A percentile compares a stretch with the other conserved stretches of the same genome.
Evolutionary conservation across 1,140 invertebrate species (phyloP).

Genomic region (Saxidomus purpurata): DNA sequence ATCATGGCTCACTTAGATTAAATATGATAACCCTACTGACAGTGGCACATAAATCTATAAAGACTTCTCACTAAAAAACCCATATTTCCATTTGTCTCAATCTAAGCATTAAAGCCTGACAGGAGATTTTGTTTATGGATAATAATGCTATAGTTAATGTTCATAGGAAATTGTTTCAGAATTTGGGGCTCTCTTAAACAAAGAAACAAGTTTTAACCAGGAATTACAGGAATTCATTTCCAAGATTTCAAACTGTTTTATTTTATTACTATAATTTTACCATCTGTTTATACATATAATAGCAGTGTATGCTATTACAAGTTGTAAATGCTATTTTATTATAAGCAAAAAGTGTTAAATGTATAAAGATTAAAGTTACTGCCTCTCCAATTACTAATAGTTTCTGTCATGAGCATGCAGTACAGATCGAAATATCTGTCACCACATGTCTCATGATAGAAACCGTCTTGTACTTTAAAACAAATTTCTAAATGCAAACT

Average conservation of each 20-base stretch:
- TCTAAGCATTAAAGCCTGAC: slow-evolving; percentile 42
- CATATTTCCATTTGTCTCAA: slow-evolving; percentile 50
- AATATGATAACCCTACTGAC: slow-evolving; percentile 32
- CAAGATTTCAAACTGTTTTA: not conserved
- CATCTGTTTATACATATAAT: too few relatives aligned
- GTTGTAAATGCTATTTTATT: too few relatives aligned
- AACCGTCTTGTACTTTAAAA: too few relatives aligned
- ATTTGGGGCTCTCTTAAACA: not conserved
- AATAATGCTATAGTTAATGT: not conserved
- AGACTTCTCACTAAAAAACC: slow-evolving; percentile 38
- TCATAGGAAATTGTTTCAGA: not conserved
- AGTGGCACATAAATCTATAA: slow-evolving; percentile 43
- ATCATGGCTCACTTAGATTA: slow-evolving; percentile 32
- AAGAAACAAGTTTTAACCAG: not conserved
- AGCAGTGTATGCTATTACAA: too few relatives aligned
- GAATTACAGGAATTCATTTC: not conserved
- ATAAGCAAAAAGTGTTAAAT: too few relatives aligned
- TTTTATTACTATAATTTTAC: too few relatives aligned
- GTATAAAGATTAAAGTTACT: too few relatives aligned
- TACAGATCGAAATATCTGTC: too few relatives aligned
- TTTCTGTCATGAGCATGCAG: too few relatives aligned
- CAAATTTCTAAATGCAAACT: too few relatives aligned
- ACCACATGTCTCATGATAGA: too few relatives aligned
- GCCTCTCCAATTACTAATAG: too few relatives aligned
- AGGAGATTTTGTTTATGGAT: not conserved